phyloP scores from a whole-genome alignment of 2,113 vertebrate genomes.

The Neogale vison region DNA sequence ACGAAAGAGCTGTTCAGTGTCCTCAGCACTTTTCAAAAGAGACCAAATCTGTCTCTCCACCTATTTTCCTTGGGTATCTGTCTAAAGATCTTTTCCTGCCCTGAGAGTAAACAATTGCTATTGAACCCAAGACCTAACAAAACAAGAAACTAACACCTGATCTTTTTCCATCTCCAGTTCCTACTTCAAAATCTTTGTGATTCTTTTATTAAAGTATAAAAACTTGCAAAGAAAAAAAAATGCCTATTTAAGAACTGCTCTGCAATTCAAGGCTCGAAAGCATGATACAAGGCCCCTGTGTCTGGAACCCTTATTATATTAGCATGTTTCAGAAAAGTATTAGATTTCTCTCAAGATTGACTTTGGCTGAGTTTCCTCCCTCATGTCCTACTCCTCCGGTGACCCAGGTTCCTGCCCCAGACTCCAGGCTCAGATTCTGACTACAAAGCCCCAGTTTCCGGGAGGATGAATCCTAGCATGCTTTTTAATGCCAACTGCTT shows the following conservation, averaged over 20 bases:
- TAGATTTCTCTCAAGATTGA: conserved; percentile 37
- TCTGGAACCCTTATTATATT: conserved; percentile 19
- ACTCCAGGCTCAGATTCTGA: conserved; percentile 4
- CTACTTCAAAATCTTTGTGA: conserved; percentile 54
- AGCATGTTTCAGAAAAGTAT: conserved; percentile 29
- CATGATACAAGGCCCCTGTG: background rate
- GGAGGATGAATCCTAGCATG: background rate
- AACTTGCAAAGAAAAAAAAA: background rate
- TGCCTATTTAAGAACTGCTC: conserved; percentile 55
- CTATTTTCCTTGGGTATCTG: background rate
- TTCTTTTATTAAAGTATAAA: conserved; percentile 46
- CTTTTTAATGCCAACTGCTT: background rate
- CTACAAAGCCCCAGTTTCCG: background rate
- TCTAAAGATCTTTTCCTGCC: conserved; percentile 64
- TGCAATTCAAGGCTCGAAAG: background rate
- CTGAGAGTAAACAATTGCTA: conserved; percentile 48
- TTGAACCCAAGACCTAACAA: conserved; percentile 52
- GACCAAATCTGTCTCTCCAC: background rate
- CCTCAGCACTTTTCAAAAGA: background rate
- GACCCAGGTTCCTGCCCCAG: background rate
- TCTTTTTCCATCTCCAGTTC: conserved; percentile 46
- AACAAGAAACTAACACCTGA: conserved; percentile 23
- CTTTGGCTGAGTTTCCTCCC: conserved; percentile 34
- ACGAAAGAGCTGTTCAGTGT: background rate
- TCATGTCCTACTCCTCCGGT: background rate